Evolutionary conservation across 2,113 vertebrate genomes (phyloP), one percentile per base, ranked within the genome.

Genomic region (Thomomys bottae): DNA sequence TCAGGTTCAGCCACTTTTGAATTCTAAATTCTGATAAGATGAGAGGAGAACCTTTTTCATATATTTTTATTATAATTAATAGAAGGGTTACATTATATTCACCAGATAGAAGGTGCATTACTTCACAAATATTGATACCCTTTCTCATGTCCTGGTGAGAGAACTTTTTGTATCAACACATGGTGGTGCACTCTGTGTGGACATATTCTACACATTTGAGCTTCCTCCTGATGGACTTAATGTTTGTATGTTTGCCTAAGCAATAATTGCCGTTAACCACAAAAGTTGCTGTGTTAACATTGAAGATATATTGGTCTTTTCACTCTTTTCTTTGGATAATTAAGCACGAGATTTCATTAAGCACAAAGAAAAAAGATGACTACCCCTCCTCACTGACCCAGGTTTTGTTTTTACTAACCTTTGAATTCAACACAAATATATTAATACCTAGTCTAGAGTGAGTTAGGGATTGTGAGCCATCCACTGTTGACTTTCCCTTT

Each of bases 331-430:
- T 93, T 93, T 93, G 93, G 76, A 57, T 28, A 8, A 14, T 77
- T 15, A 80, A 54, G 92, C 82, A 82, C 77, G 36, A 84, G 90
- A 67, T 94, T 96, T 93, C 42, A 83, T 4, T 83, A 94, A 95
- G 64, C 64, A 36, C 20, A 73, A 68, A 28, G 40, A 86, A 86
- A 86, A 89, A 92, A 94, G 30, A 54, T 67, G 66, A 63, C 30
- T 30, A 89, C 64, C 76, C 42, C 77, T 88, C 94, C n/a, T 59
- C 3, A 81, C 71, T 94, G 45, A 30, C 92, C 95, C 91, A 0
- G 8, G 66, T 34, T 95, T 72, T 72, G 2, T 86, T 68, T 76
- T 6, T n/a, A 2, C 68, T 77, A 80, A 68, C n/a, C 75, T 38
- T 87, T 88, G 87, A 1, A 0, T 59, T 96, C 77, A 88, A 21